phyloP scores from a whole-genome alignment of 2,888 invertebrate genomes.

The Acrobasis repandana region DNA sequence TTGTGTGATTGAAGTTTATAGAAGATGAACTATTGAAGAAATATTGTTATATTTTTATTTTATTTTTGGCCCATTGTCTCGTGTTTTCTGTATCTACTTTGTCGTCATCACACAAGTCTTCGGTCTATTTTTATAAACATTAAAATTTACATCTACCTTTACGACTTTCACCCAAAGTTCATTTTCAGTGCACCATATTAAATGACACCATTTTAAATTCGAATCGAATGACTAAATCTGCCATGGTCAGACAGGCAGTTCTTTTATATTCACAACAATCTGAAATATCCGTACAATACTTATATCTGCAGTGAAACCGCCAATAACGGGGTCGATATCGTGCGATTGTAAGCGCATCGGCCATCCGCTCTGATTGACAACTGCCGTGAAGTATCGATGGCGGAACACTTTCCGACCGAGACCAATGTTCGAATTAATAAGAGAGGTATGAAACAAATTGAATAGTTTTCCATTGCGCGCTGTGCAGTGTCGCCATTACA shows the following conservation, averaged over 20 bases:
- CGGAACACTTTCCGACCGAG: conserved; percentile 58
- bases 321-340: conserved; percentile 66
- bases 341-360: conserved; percentile 64
- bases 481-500: conserved; percentile 54
- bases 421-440: conserved; percentile 53
- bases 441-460: conserved; percentile 51
- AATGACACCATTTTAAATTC: not conserved
- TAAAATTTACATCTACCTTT: too few species aligned
- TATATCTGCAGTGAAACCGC: conserved; percentile 29
- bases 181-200: not conserved
- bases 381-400: conserved; percentile 66
- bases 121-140: too few species aligned
- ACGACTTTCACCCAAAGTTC: too few species aligned
- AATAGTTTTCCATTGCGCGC: conserved; percentile 30
- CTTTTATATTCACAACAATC: conserved; percentile 9
- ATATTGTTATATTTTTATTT: too few species aligned
- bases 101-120: too few species aligned
- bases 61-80: too few species aligned
- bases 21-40: too few species aligned
- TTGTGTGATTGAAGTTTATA: too few species aligned
- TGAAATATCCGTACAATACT: conserved; percentile 6
- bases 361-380: conserved; percentile 73
- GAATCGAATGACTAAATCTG: not conserved
- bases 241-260: not conserved
- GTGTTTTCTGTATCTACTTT: too few species aligned